Conservation (phyloP, 2,797 vertebrate species). For the Sebastes trivittatus region DNA sequence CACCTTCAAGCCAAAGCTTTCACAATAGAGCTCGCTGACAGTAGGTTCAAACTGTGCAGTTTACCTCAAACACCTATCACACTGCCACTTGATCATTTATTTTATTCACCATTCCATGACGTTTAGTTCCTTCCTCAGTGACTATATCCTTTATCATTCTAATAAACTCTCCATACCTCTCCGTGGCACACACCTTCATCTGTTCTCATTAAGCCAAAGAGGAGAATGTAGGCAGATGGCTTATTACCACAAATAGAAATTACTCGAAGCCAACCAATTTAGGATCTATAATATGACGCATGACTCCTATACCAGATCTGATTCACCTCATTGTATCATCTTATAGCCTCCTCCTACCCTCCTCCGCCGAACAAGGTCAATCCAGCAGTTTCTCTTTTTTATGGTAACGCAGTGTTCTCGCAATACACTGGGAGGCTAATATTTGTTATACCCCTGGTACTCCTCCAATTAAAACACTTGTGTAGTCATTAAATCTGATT, state of each 20-base stretch:
- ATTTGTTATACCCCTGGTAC: neutral
- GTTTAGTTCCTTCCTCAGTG: constrained; percentile 17
- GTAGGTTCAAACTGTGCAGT: neutral
- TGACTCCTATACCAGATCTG: neutral
- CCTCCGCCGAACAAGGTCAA: neutral
- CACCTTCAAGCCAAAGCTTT: neutral
- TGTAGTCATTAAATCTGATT: neutral
- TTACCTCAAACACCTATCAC: constrained; percentile 6
- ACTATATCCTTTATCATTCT: constrained; percentile 13
- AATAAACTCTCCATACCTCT: neutral
- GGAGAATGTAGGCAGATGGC: neutral
- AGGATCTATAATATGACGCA: neutral
- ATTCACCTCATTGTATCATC: neutral
- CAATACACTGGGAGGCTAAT: neutral
- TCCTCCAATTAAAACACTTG: neutral
- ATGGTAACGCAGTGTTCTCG: neutral
- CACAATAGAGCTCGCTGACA: neutral
- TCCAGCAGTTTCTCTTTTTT: neutral
- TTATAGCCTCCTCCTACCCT: neutral
- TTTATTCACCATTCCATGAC: neutral
- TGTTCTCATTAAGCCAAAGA: constrained; percentile 24
- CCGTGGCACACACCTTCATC: constrained; percentile 18
- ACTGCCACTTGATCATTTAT: neutral
- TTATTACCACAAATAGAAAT: constrained; percentile 13
- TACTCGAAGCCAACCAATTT: constrained; percentile 3